A percentile compares a stretch with the other conserved stretches of the same genome.
phyloP scores from a whole-genome alignment of 1,140 invertebrate species.

The Trichoplusia ni region DNA sequence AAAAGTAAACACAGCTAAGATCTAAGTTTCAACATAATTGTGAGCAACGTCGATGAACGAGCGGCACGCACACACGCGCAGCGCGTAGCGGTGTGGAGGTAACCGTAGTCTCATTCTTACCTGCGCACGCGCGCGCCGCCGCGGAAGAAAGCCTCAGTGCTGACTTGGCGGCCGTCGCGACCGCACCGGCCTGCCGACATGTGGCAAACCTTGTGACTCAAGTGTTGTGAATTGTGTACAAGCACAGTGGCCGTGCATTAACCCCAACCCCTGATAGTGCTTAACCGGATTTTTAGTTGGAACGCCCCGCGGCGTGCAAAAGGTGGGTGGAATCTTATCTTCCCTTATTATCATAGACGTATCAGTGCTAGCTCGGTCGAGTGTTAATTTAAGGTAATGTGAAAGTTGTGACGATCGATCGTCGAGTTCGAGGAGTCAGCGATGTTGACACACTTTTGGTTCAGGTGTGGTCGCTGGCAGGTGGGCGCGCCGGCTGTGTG shows the following conservation, averaged over 20 bases:
- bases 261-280: constrained; percentile 79
- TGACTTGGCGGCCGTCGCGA: constrained; percentile 73
- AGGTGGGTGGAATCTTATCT: constrained; percentile 58
- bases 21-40: constrained; percentile 5
- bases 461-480: constrained; percentile 70
- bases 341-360: constrained; percentile 46
- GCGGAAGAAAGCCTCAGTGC: constrained; percentile 77
- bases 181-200: constrained; percentile 72
- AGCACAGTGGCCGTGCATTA: constrained; percentile 76
- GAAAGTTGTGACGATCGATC: constrained; percentile 76
- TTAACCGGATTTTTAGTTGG: constrained; percentile 72
- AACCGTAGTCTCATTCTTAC: constrained; percentile 68
- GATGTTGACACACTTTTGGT: constrained; percentile 75
- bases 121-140: constrained; percentile 68
- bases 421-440: constrained; percentile 70
- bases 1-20: constrained; percentile 11
- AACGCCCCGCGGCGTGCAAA: constrained; percentile 67
- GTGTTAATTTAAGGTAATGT: constrained; percentile 78
- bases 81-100: constrained; percentile 38
- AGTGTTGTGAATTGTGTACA: constrained; percentile 74
- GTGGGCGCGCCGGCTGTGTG: constrained; percentile 64
- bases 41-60: constrained; percentile 42
- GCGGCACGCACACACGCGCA: constrained; percentile 43
- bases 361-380: constrained; percentile 47
- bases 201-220: constrained; percentile 71